phyloP scores from a whole-genome alignment of 1,140 invertebrate genomes.

The Mizuhopecten yessoensis region DNA sequence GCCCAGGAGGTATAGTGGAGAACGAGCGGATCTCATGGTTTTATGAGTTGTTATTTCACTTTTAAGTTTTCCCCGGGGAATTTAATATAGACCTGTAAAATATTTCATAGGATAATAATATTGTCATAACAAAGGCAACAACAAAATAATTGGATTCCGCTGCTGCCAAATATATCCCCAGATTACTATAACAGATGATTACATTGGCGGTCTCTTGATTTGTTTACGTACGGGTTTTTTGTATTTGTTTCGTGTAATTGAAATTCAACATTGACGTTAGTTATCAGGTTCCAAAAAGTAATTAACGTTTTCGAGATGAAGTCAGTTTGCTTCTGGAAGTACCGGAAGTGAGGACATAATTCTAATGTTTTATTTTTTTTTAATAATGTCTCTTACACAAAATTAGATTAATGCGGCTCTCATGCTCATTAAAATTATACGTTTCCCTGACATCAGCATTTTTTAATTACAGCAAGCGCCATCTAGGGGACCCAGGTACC shows the following conservation, averaged over 20 bases:
- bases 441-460: background rate
- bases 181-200: background rate
- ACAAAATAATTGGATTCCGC: background rate
- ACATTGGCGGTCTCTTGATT: background rate
- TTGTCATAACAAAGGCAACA: background rate
- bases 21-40: background rate
- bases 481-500: background rate
- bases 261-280: constrained; percentile 1
- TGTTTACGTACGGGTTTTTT: background rate
- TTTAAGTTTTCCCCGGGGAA: background rate
- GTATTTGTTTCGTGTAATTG: constrained; percentile 18
- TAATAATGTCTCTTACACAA: background rate
- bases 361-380: background rate
- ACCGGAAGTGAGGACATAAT: background rate
- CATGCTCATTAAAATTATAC: background rate
- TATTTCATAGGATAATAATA: background rate
- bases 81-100: background rate
- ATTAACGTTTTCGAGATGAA: constrained; percentile 3
- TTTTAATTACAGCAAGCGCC: constrained; percentile 16
- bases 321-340: background rate
- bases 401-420: background rate
- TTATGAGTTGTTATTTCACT: background rate
- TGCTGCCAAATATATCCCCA: background rate
- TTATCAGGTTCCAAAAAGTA: constrained; percentile 7
- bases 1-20: background rate